These are phyloP conservation scores for Actinia tenebrosa DNA, from an alignment of 64 coral and sea anemone genomes.

Conservation along the genomic window DNA sequence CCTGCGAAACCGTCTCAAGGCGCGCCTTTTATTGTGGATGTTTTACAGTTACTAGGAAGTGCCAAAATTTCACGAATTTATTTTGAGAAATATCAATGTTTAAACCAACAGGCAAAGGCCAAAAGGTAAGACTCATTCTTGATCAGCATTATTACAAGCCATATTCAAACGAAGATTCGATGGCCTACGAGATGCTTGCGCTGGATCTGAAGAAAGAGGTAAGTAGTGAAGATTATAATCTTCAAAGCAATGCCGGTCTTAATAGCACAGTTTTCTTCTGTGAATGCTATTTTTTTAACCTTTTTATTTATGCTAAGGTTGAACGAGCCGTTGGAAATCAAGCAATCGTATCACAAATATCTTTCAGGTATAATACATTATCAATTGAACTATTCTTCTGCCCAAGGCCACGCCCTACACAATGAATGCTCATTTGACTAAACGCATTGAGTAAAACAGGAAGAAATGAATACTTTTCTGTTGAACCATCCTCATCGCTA, in stretches of 20 bases:
- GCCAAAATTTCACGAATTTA: too few species aligned
- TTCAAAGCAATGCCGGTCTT: neutral
- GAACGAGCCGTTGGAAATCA: constrained; percentile 23
- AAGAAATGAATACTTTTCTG: too few species aligned
- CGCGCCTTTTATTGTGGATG: too few species aligned
- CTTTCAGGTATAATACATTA: constrained; percentile 16
- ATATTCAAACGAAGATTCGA: constrained; percentile 23
- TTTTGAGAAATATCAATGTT: neutral
- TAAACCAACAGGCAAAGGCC: neutral
- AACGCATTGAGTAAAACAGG: too few species aligned
- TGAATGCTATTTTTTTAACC: neutral
- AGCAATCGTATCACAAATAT: constrained; percentile 10
- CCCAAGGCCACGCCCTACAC: neutral
- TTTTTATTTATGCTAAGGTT: neutral
- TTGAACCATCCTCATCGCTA: too few species aligned
- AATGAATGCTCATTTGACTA: too few species aligned
- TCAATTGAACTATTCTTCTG: neutral
- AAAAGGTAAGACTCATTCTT: constrained; percentile 1
- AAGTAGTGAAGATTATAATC: neutral
- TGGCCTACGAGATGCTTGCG: constrained; percentile 32
- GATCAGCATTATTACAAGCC: constrained; percentile 19
- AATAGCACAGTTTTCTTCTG: neutral
- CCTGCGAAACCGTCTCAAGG: too few species aligned
- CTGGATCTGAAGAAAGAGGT: constrained; percentile 21
- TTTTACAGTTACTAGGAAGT: too few species aligned